These are phyloP conservation scores for Caloenas nicobarica DNA, from an alignment of 2,113 vertebrate species.

Conservation along the genomic window DNA sequence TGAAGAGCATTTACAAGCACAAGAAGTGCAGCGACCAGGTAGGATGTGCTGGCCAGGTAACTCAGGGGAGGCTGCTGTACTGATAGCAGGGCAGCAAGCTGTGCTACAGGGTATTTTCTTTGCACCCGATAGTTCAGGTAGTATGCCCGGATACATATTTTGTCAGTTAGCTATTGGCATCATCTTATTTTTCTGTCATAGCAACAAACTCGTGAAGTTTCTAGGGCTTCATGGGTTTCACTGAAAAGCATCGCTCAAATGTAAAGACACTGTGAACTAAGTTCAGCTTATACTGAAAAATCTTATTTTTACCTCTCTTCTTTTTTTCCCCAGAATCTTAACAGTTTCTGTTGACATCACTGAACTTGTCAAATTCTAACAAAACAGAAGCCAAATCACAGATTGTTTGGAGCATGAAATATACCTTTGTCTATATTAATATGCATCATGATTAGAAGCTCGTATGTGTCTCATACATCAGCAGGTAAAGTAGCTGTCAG, in stretches of 20 bases:
- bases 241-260: background rate
- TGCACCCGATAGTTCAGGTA: background rate
- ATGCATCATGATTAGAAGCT: background rate
- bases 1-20: background rate
- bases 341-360: background rate
- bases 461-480: background rate
- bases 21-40: background rate
- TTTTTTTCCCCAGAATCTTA: background rate
- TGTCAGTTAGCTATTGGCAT: background rate
- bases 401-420: background rate
- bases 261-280: background rate
- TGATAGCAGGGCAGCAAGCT: background rate
- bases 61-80: background rate
- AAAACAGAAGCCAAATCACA: background rate
- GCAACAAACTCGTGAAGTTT: background rate
- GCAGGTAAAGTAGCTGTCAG: background rate
- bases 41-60: background rate
- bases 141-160: background rate
- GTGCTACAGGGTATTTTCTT: background rate
- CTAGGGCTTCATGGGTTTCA: background rate
- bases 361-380: constrained; percentile 9
- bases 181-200: background rate
- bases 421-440: background rate
- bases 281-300: background rate
- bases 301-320: background rate